Evolutionary conservation across 1,140 invertebrate species (phyloP), one percentile per base, ranked within the genome.

Genomic region (Calliphora vicina): DNA sequence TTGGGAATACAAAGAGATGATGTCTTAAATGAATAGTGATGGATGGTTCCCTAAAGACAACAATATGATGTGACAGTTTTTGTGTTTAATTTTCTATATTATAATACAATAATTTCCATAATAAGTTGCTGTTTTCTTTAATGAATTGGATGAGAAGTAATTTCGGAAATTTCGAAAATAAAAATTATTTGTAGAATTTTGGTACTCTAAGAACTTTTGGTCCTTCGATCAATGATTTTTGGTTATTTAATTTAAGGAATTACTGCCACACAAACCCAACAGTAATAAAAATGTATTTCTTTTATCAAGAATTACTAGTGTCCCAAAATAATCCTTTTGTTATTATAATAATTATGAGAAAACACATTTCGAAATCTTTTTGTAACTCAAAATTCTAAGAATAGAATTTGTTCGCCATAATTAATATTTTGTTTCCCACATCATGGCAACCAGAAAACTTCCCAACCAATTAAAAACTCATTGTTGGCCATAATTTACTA

Each of bases 21-120:
- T 35, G 5, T 6, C 35, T 1, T n/a, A 3, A 57, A 57, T 57
- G 50, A 17, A 57, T 57, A 57, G 17, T 57, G 50, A 57, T 57
- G 50, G 17, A 57, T 57, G 50, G 15, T 15, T 20, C 20, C 61
- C 20, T 17, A 67, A 25, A 67, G 61, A 67, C n/a, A 20, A 67
- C 61, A 67, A 67, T 20, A 67, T 67, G 61, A 67, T 67, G 61
- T 67, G 61, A 67, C 61, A 67, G 57, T 20, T 67, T 67, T 67
- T 67, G 1, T 67, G n/a, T 67, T 25, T 35, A 35, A 35, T 35
- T 35, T 35, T 35, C 29, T 4, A 35, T n/a, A n/a, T 35, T 35
- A 35, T 35, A 10, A 35, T 35, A 35, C 10, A 35, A 35, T 35
- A 2, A n/a, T 35, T 35, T 35, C 10, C 5, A 35, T 35, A 35